Percentiles rank a stretch among this genome's conserved stretches.
phyloP scores from a whole-genome alignment of 2,113 vertebrate genomes.

The Rhinolophus ferrumequinum region DNA sequence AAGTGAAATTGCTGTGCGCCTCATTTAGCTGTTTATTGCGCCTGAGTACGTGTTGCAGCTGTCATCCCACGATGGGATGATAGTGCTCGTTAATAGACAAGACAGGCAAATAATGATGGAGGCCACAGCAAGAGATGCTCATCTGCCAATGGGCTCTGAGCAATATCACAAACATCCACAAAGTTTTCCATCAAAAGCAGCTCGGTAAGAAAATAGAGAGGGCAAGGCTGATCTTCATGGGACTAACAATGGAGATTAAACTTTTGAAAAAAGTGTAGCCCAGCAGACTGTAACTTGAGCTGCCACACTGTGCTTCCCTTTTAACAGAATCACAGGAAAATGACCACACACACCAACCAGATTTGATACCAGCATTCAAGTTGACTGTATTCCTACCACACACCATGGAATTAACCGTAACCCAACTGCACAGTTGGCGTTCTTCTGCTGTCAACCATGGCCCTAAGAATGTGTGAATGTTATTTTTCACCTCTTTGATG shows the following conservation, averaged over 20 bases:
- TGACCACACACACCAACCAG: not conserved
- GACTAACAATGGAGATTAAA: conserved; percentile 82
- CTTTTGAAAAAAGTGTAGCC: conserved; percentile 77
- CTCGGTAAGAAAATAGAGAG: conserved; percentile 85
- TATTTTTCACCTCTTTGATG: conserved; percentile 60
- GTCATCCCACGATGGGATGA: conserved; percentile 91
- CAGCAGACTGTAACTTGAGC: conserved; percentile 33
- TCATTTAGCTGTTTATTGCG: conserved; percentile 94
- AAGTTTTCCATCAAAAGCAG: conserved; percentile 90
- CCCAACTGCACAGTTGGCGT: not conserved
- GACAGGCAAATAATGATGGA: conserved; percentile 93
- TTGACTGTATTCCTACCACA: not conserved
- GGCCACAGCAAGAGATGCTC: conserved; percentile 90
- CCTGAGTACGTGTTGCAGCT: conserved; percentile 93
- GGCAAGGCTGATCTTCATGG: conserved; percentile 80
- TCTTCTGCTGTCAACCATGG: not conserved
- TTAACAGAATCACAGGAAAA: conserved; percentile 62
- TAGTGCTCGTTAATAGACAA: conserved; percentile 93
- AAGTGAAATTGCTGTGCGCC: conserved; percentile 93
- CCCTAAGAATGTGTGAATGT: not conserved
- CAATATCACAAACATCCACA: conserved; percentile 90
- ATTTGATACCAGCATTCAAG: not conserved
- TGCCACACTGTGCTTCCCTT: conserved; percentile 41
- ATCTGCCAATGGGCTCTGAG: conserved; percentile 90
- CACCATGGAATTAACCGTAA: conserved; percentile 18